Conservation (phyloP, 2,797 vertebrate genomes). For the Etheostoma nigrum region DNA sequence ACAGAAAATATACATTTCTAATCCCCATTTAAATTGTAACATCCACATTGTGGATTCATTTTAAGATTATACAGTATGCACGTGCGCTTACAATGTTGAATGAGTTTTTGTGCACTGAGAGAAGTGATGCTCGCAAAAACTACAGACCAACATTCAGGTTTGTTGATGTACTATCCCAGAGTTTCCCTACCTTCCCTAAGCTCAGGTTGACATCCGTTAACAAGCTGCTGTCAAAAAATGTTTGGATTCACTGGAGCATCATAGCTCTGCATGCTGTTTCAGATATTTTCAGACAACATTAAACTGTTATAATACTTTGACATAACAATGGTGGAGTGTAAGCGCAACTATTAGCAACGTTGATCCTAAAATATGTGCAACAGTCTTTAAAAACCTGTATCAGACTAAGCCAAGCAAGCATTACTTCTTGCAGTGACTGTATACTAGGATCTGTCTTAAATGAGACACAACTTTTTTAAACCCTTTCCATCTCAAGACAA, state of each 20-base stretch:
- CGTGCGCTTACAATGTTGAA: constrained; percentile 38
- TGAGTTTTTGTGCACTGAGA: constrained; percentile 31
- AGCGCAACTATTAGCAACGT: constrained; percentile 14
- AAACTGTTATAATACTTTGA: constrained; percentile 42
- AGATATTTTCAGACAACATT: constrained; percentile 62
- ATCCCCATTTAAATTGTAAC: constrained; percentile 18
- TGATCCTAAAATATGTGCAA: constrained; percentile 32
- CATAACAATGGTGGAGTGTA: constrained; percentile 34
- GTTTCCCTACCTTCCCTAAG: constrained; percentile 29
- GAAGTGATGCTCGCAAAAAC: constrained; percentile 34
- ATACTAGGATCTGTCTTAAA: constrained; percentile 7
- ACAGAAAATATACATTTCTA: constrained; percentile 42
- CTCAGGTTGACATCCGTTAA: constrained; percentile 34
- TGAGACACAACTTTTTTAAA: constrained; percentile 30
- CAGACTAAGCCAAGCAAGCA: constrained; percentile 29
- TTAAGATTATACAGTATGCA: constrained; percentile 30
- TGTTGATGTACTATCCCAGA: constrained; percentile 23
- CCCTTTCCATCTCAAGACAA: constrained; percentile 28
- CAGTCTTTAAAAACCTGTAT: constrained; percentile 41
- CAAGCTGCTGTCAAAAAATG: constrained; percentile 39
- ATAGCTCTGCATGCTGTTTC: constrained; percentile 53
- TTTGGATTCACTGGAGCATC: constrained; percentile 37
- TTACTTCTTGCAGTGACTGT: constrained; percentile 43
- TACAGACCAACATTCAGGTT: constrained; percentile 1
- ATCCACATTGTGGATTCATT: constrained; percentile 53